Evolutionary conservation across 2,888 invertebrate genomes (phyloP).

Genomic region (Cabera pusaria): DNA sequence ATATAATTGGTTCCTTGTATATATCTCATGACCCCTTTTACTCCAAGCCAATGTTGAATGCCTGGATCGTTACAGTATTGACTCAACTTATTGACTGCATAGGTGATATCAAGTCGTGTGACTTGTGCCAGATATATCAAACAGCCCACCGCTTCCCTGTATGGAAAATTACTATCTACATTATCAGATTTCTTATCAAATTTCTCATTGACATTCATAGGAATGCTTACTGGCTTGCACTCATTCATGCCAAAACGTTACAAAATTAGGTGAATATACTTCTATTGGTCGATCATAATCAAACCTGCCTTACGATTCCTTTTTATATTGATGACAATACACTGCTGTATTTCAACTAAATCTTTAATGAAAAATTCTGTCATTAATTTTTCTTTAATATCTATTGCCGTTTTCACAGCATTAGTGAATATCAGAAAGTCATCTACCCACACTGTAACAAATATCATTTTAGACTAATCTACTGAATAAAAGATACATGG

Average conservation of each 20-base stretch:
- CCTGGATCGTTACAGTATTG: slow-evolving; percentile 26
- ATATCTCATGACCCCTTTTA: slow-evolving; percentile 35
- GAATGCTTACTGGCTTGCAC: slow-evolving; percentile 28
- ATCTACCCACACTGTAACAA: slow-evolving; percentile 27
- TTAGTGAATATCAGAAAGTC: slow-evolving; percentile 5
- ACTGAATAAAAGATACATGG: not conserved
- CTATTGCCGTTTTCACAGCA: not conserved
- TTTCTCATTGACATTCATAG: slow-evolving; percentile 30
- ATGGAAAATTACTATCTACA: not conserved
- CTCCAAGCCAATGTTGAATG: slow-evolving; percentile 28
- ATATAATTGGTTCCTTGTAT: slow-evolving; percentile 26
- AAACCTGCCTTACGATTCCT: slow-evolving; percentile 3
- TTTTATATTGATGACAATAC: slow-evolving; percentile 22
- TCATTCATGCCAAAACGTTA: slow-evolving; percentile 28
- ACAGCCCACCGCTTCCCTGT: slow-evolving; percentile 17
- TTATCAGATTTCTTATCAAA: slow-evolving; percentile 10
- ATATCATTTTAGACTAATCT: slow-evolving; percentile 13
- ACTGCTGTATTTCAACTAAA: slow-evolving; percentile 17
- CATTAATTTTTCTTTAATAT: slow-evolving; percentile 8
- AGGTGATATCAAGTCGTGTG: slow-evolving; percentile 34
- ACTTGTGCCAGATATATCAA: slow-evolving; percentile 31
- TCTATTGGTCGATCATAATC: slow-evolving; percentile 28
- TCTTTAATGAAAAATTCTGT: slow-evolving; percentile 19
- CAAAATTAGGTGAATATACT: slow-evolving; percentile 32
- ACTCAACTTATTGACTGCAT: slow-evolving; percentile 31